phyloP scores from a whole-genome alignment of 2,888 invertebrate species.

The Machimus atricapillus region DNA sequence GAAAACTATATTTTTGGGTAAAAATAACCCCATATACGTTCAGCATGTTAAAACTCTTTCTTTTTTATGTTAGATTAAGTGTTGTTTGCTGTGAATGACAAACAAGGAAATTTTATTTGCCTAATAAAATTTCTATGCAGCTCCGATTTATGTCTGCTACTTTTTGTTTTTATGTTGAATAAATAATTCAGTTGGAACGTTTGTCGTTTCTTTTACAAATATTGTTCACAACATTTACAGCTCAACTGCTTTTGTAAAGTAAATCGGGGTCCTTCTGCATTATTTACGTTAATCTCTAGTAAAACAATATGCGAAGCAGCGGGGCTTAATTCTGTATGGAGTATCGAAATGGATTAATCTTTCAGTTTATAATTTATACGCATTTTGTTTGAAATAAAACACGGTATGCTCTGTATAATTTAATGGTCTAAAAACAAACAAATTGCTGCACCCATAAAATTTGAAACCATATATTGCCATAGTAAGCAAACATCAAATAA shows the following conservation, averaged over 20 bases:
- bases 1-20: too few relatives aligned
- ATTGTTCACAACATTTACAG: not conserved
- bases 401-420: not conserved
- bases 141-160: too few relatives aligned
- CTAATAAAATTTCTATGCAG: too few relatives aligned
- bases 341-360: not conserved
- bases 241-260: not conserved
- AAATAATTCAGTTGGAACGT: not conserved
- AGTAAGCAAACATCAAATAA: not conserved
- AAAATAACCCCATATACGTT: too few relatives aligned
- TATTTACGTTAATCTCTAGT: not conserved
- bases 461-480: not conserved
- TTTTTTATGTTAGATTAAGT: too few relatives aligned
- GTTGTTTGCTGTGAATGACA: too few relatives aligned
- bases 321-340: not conserved
- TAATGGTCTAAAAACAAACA: not conserved
- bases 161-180: too few relatives aligned
- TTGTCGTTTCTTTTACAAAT: not conserved
- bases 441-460: not conserved
- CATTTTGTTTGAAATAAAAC: not conserved
- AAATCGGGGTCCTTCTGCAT: not conserved
- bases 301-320: not conserved
- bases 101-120: too few relatives aligned
- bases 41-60: too few relatives aligned
- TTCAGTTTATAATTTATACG: not conserved